A percentile compares a stretch with the other conserved stretches of the same genome.
These are phyloP conservation scores for Ceriagrion tenellum DNA, from an alignment of 2,888 invertebrate species.

Conservation along the genomic window DNA sequence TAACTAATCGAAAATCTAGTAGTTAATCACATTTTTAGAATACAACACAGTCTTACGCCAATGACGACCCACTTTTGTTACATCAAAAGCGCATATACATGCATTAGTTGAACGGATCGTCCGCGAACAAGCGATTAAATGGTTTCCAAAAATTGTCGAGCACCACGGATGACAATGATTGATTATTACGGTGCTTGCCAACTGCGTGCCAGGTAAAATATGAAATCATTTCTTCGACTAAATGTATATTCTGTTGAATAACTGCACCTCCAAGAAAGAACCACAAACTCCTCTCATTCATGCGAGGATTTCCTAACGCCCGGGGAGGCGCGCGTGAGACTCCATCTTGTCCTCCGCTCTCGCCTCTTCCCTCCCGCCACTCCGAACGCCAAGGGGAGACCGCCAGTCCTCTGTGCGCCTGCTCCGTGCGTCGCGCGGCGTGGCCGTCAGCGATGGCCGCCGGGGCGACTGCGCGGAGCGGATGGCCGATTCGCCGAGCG, in stretches of 20 bases:
- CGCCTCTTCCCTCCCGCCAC: not conserved
- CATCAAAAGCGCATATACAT: too few relatives aligned
- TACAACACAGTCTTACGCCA: too few relatives aligned
- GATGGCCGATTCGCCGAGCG: conserved; percentile 2
- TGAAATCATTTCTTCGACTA: not conserved
- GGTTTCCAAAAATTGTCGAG: too few relatives aligned
- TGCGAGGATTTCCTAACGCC: not conserved
- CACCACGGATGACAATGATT: too few relatives aligned
- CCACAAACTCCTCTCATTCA: not conserved
- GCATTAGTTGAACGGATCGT: too few relatives aligned
- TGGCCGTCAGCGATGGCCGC: conserved; percentile 41
- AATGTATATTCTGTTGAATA: not conserved
- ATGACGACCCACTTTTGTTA: too few relatives aligned
- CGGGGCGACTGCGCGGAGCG: not conserved
- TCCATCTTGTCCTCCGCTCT: conserved; percentile 50
- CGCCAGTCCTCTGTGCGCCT: not conserved
- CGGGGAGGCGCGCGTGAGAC: not conserved
- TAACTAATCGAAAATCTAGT: too few relatives aligned
- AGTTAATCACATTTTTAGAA: too few relatives aligned
- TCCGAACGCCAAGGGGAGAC: not conserved
- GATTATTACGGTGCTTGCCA: not conserved
- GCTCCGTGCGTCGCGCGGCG: not conserved
- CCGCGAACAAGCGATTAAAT: too few relatives aligned
- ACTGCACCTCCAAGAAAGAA: not conserved
- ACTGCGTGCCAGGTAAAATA: not conserved